Conservation (phyloP, 1,140 invertebrate species). For the Diorhabda sublineata region DNA sequence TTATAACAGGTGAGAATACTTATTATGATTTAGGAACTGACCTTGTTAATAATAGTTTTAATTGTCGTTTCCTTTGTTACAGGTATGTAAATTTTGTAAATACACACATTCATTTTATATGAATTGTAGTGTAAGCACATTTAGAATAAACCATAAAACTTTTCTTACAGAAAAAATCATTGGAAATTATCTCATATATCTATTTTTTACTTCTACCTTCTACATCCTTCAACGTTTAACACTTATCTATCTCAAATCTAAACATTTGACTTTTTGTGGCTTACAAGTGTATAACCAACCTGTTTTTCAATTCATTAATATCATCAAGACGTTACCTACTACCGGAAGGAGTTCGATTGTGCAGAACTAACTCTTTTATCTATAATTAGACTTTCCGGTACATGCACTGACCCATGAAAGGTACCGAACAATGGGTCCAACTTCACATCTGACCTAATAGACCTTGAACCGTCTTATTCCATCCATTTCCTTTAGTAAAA, state of each 20-base stretch:
- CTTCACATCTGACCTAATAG: background rate
- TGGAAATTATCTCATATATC: too few relatives aligned
- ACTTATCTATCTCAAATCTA: slow-evolving; percentile 3
- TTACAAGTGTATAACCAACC: background rate
- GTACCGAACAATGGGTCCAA: background rate
- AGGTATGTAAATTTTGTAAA: too few relatives aligned
- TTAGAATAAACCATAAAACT: too few relatives aligned
- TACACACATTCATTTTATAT: too few relatives aligned
- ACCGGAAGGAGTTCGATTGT: slow-evolving; percentile 1
- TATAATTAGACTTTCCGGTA: background rate
- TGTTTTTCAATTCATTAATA: background rate
- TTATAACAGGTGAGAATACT: too few relatives aligned
- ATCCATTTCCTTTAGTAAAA: background rate
- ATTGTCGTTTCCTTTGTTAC: too few relatives aligned
- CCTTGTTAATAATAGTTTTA: too few relatives aligned
- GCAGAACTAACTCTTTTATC: background rate
- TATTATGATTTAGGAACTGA: too few relatives aligned
- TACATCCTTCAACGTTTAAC: background rate
- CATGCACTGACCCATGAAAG: background rate
- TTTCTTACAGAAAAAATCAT: too few relatives aligned
- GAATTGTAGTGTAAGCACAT: too few relatives aligned
- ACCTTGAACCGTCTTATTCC: background rate
- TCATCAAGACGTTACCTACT: background rate
- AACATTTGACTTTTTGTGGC: background rate
- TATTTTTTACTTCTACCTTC: too few relatives aligned